Evolutionary conservation across 2,113 vertebrate species (phyloP), one percentile per base, ranked within the genome.

Genomic region (Stercorarius parasiticus): DNA sequence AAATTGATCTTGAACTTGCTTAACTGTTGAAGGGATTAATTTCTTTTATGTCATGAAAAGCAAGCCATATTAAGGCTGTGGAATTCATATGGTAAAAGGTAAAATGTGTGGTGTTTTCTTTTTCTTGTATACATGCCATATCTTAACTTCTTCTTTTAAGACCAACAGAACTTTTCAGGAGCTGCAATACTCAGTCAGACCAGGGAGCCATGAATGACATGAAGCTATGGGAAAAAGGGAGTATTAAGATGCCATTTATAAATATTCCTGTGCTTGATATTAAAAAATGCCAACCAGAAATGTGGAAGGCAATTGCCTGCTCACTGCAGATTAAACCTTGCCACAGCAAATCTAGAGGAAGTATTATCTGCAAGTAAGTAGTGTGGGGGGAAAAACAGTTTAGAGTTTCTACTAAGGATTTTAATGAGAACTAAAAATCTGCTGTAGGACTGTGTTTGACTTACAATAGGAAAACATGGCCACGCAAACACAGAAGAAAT

Each of bases 231-330:
- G 99, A 99, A 95, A 99, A 99, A 50, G 99, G 99, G 30, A 99
- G 98, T 27, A 99, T 99, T 96, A 99, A 99, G 98, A 99, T 99
- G 99, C 99, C 99, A 4, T 99, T 99, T 96, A 99, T 99, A 98
- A 99, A 98, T 97, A 99, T 99, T 89, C 99, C 99, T 0, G 99
- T 99, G 91, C 98, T 99, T 84, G 99, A 99, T 97, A 99, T 99
- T 96, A 98, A 98, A 92, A 99, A 98, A 96, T 99, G 99, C 95
- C 99, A 98, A 8, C 99, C 99, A 3, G 99, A 99, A 96, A 99
- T 99, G 98, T 99, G 99, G 99, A 99, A 99, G 94, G 99, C 99
- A 4, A 98, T 99, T 80, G 99, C 99, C 77, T 99, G 99, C 74
- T 99, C 99, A 1, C 97, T 99, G 82, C 99, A 99, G 97, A 99